Evolutionary conservation across 2,888 invertebrate species (phyloP).

Genomic region (Eupithecia centaureata): DNA sequence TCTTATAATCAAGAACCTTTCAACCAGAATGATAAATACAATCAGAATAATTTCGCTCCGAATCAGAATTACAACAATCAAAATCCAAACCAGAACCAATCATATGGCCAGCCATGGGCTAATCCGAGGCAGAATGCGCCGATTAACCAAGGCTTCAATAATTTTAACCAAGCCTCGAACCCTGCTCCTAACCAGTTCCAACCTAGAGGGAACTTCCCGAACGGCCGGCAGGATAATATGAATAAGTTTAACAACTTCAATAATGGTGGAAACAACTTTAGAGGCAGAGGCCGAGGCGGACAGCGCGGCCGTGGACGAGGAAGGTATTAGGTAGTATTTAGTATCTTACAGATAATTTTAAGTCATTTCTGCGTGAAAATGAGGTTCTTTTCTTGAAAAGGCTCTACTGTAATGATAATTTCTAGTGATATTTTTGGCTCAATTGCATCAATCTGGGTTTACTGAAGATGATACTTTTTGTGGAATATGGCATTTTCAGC

Average conservation of each 20-base stretch:
- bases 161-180: conserved; percentile 23
- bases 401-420: background rate
- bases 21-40: conserved; percentile 32
- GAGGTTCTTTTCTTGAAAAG: background rate
- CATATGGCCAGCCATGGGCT: conserved; percentile 33
- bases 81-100: conserved; percentile 31
- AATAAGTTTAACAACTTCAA: conserved; percentile 50
- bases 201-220: conserved; percentile 55
- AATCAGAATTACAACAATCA: conserved; percentile 26
- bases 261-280: conserved; percentile 35
- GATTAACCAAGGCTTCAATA: conserved; percentile 30
- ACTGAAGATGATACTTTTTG: background rate
- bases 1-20: conserved; percentile 18
- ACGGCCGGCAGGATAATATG: conserved; percentile 48
- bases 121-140: conserved; percentile 36
- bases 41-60: conserved; percentile 28
- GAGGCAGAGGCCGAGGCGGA: conserved; percentile 56
- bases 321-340: conserved; percentile 31
- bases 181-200: conserved; percentile 28
- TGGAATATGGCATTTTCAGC: background rate
- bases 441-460: background rate
- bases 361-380: background rate
- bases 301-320: conserved; percentile 63
- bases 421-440: background rate
- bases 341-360: background rate